phyloP scores from a whole-genome alignment of 2,113 vertebrate species.

The Mesocricetus auratus region DNA sequence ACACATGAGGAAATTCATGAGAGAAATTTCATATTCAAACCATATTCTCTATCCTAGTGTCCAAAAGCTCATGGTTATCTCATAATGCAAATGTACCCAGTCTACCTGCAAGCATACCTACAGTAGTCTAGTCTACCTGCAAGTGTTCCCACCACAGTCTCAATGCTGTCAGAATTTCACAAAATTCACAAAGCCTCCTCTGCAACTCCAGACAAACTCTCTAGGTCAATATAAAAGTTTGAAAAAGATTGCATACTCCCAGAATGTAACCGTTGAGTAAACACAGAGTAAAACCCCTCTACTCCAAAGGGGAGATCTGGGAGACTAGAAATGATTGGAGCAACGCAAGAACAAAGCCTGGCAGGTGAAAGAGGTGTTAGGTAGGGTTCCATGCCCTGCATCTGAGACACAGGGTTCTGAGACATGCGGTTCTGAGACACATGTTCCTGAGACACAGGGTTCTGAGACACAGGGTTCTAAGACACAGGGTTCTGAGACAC shows the following conservation, averaged over 20 bases:
- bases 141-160: not conserved
- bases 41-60: not conserved
- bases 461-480: too few species aligned
- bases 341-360: not conserved
- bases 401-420: not conserved
- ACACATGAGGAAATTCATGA: not conserved
- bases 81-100: not conserved
- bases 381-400: not conserved
- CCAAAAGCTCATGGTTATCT: not conserved
- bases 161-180: not conserved
- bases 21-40: not conserved
- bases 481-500: too few species aligned
- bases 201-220: not conserved
- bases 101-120: not conserved
- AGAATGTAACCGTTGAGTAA: not conserved
- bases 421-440: too few species aligned
- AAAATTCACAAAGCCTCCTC: not conserved
- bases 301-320: not conserved
- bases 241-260: not conserved
- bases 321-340: not conserved
- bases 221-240: not conserved
- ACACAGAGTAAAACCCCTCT: not conserved
- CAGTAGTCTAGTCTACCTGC: not conserved
- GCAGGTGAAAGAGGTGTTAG: not conserved
- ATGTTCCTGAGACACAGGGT: too few species aligned